A percentile compares a stretch with the other conserved stretches of the same genome.
phyloP scores from a whole-genome alignment of 92 coral and sea anemone genomes.

The Palythoa caribaeorum region DNA sequence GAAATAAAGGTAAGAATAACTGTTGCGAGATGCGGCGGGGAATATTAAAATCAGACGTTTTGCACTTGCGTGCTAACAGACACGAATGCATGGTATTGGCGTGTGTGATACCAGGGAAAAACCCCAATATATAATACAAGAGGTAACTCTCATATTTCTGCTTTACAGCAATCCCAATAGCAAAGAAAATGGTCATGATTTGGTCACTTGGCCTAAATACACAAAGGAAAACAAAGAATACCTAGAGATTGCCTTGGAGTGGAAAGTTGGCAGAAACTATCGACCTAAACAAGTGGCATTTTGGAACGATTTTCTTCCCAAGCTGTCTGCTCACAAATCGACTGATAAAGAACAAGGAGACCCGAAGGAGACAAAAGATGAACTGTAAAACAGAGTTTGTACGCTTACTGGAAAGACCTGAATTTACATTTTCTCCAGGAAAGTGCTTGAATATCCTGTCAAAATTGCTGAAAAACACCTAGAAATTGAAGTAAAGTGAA shows the following conservation, averaged over 20 bases:
- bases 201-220: slow-evolving; percentile 62
- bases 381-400: not conserved
- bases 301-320: slow-evolving; percentile 60
- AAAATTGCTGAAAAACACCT: no score
- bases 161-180: slow-evolving; percentile 33
- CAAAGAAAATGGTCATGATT: slow-evolving; percentile 4
- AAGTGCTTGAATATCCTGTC: no score
- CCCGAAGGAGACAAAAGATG: not conserved
- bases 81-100: no score
- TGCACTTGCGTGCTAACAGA: no score
- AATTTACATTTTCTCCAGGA: no score
- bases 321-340: slow-evolving; percentile 5
- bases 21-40: no score
- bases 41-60: no score
- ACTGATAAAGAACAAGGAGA: not conserved
- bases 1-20: no score
- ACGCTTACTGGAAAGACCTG: no score
- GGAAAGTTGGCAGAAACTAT: slow-evolving; percentile 38
- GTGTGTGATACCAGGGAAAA: no score
- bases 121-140: no score
- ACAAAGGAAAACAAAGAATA: slow-evolving; percentile 36
- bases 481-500: no score
- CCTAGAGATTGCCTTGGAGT: slow-evolving; percentile 40
- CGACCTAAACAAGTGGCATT: slow-evolving; percentile 32
- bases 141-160: not conserved